Evolutionary conservation across 2,888 invertebrate species (phyloP), one percentile per base, ranked within the genome.

Genomic region (Galeruca laticollis): DNA sequence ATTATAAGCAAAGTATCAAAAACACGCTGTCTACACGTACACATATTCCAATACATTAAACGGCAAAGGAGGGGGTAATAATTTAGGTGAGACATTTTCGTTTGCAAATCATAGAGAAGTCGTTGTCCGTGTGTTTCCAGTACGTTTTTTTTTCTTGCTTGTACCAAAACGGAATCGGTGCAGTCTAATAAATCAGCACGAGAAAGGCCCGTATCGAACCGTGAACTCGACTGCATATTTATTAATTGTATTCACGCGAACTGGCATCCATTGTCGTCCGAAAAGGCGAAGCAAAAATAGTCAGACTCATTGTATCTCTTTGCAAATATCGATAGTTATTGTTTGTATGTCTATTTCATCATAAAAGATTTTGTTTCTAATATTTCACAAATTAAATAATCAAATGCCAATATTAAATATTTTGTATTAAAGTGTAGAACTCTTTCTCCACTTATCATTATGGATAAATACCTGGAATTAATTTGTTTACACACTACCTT

Each of bases 201-300:
- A 78, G 80, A 78, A 80, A 79, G 79, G 80, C 75, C 76, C 76
- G 80, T 80, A 79, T 81, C 80, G 80, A 80, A 79, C 81, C 78
- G 80, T 77, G 78, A 78, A 79, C 79, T 77, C 79, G 71, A 76
- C 78, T 81, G 81, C 82, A 81, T 81, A 81, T 82, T 82, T 82
- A 82, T 82, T 82, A 82, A 82, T 82, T 81, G 81, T 78, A 80
- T 82, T 81, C 82, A 82, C 82, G 82, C 82, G 78, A 82, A 77
- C 77, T 61, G 21, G 60, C 59, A 59, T 43, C 60, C 56, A 49
- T 62, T 33, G 62, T 43, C 47, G 63, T 31, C 70, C 68, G 57
- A 68, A 60, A 63, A 62, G 47, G 43, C 13, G 10, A 49, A 60
- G 33, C 9, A 18, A 15, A 35, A 11, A n/a, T 33, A 9, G 54